Evolutionary conservation across 2,113 vertebrate genomes (phyloP).

Genomic region (Myrmophylax atrothorax): DNA sequence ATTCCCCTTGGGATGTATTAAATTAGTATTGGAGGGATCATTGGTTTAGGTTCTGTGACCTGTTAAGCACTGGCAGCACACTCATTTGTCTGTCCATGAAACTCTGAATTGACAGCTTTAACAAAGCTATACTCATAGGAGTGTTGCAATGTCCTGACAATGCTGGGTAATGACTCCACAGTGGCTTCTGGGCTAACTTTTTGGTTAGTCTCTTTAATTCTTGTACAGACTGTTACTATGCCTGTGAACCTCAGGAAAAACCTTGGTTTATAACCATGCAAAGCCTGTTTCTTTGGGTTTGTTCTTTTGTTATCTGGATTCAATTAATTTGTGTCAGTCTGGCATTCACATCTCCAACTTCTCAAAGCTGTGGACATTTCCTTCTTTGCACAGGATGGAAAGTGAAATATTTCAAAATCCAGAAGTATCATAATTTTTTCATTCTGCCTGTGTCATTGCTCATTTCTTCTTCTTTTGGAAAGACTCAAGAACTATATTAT

Average conservation of each 20-base stretch:
- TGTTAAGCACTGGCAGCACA: not conserved
- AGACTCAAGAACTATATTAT: not conserved
- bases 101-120: not conserved
- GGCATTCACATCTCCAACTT: not conserved
- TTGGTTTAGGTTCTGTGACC: not conserved
- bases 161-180: not conserved
- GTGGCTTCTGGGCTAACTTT: not conserved
- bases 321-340: not conserved
- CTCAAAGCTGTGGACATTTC: not conserved
- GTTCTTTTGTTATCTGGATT: not conserved
- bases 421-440: not conserved
- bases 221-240: not conserved
- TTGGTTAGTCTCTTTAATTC: not conserved
- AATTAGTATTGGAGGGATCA: not conserved
- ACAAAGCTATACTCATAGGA: not conserved
- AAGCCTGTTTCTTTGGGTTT: not conserved
- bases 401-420: not conserved
- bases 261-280: accelerated
- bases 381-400: not conserved
- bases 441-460: not conserved
- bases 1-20: not conserved
- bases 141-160: not conserved
- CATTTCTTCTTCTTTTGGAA: not conserved
- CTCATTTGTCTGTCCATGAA: not conserved
- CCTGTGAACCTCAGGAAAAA: not conserved